A percentile compares a stretch with the other conserved stretches of the same genome.
These are phyloP conservation scores for Papilio glaucus DNA, from an alignment of 1,140 invertebrate species.

Conservation along the genomic window DNA sequence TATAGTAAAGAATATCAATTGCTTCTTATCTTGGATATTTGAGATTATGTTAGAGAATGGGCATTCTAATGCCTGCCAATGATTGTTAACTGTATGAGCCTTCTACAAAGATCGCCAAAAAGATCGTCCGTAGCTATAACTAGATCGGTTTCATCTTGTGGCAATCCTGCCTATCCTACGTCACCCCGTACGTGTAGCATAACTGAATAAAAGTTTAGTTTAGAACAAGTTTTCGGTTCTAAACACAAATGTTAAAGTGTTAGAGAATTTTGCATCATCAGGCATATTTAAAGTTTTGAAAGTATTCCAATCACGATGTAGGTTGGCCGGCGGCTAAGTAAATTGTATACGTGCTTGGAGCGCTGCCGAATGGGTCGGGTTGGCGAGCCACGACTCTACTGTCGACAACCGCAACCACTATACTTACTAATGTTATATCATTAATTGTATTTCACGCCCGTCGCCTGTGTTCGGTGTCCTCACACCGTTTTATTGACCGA, in stretches of 20 bases:
- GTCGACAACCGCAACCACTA: slow-evolving; percentile 17
- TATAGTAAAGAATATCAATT: too few relatives aligned
- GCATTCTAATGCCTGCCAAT: not conserved
- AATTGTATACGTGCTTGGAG: slow-evolving; percentile 80
- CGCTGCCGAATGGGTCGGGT: slow-evolving; percentile 68
- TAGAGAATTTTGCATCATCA: slow-evolving; percentile 38
- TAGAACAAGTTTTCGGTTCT: not conserved
- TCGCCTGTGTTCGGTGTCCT: not conserved
- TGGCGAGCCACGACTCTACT: slow-evolving; percentile 41
- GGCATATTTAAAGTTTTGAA: slow-evolving; percentile 51
- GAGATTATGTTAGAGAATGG: not conserved
- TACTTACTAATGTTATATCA: slow-evolving; percentile 23
- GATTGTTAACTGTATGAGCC: not conserved
- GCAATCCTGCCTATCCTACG: too few relatives aligned
- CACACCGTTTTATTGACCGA: not conserved
- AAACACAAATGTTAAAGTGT: not conserved
- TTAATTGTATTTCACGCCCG: slow-evolving; percentile 27
- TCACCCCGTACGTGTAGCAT: too few relatives aligned
- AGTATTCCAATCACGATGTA: slow-evolving; percentile 71
- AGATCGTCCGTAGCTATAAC: too few relatives aligned
- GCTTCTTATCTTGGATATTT: too few relatives aligned
- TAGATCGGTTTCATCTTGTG: too few relatives aligned
- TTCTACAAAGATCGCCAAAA: too few relatives aligned
- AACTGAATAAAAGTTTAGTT: not conserved
- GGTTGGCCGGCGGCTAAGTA: slow-evolving; percentile 67